These are phyloP conservation scores for Emydoidea blandingii DNA, from an alignment of 2,797 vertebrate genomes.

Conservation along the genomic window DNA sequence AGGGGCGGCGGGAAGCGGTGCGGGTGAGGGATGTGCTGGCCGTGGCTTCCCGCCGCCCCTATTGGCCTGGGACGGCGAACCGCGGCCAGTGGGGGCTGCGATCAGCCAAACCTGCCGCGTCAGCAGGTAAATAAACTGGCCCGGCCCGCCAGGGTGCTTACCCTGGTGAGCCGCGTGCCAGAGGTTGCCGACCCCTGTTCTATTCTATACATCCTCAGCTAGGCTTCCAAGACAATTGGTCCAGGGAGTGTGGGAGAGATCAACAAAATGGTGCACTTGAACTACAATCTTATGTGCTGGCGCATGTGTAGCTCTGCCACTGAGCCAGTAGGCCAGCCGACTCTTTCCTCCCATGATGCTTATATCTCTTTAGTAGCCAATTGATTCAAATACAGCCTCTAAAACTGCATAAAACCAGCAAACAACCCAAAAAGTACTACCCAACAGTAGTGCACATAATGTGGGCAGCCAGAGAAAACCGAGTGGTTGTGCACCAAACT, in stretches of 20 bases:
- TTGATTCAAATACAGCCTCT: neutral
- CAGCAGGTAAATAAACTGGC: too few relatives aligned
- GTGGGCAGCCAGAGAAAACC: neutral
- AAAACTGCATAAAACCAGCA: neutral
- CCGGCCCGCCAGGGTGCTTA: too few relatives aligned
- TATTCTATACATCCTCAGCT: neutral
- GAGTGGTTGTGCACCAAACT: neutral
- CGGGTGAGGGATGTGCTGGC: too few relatives aligned
- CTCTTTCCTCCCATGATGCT: neutral
- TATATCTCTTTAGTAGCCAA: neutral
- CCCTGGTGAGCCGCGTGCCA: too few relatives aligned
- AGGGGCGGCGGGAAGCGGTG: too few relatives aligned
- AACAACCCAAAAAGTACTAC: neutral
- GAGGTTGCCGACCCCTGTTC: too few relatives aligned
- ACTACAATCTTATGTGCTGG: neutral
- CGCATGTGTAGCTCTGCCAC: neutral
- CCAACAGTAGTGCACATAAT: neutral
- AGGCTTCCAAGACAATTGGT: neutral
- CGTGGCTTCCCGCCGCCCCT: too few relatives aligned
- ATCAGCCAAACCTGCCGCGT: too few relatives aligned
- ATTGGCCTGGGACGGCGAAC: too few relatives aligned
- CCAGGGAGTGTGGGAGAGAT: neutral
- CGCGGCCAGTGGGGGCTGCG: too few relatives aligned
- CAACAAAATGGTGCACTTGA: neutral
- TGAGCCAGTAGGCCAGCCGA: neutral